These are phyloP conservation scores for Cryptocephalus moraei DNA, from an alignment of 2,888 invertebrate species.

Conservation along the genomic window DNA sequence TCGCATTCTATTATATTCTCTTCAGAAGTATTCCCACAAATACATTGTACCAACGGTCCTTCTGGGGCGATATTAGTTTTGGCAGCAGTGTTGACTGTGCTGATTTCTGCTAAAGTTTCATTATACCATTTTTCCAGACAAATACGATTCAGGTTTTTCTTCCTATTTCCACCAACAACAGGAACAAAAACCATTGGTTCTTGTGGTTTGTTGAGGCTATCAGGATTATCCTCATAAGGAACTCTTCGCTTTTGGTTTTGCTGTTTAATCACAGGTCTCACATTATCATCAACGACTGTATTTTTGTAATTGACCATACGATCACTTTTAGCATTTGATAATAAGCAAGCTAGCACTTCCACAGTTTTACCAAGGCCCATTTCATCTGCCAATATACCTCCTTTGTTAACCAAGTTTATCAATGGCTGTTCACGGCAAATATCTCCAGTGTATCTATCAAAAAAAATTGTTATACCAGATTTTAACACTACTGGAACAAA, in stretches of 20 bases:
- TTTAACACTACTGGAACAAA: conserved; percentile 25
- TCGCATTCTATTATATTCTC: conserved; percentile 39
- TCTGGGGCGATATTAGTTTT: not conserved
- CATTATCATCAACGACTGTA: conserved; percentile 6
- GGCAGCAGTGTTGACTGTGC: conserved; percentile 7
- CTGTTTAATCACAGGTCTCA: not conserved
- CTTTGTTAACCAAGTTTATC: conserved; percentile 32
- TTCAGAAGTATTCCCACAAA: conserved; percentile 33
- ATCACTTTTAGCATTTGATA: conserved; percentile 40
- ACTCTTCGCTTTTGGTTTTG: not conserved
- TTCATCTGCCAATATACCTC: conserved; percentile 70
- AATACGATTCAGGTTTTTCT: conserved; percentile 13
- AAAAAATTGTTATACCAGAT: conserved; percentile 27
- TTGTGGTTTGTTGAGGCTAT: too few species aligned
- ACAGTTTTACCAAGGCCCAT: conserved; percentile 78
- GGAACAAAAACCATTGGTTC: too few species aligned
- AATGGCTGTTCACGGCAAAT: conserved; percentile 34
- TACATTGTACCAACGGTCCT: conserved; percentile 30
- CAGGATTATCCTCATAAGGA: not conserved
- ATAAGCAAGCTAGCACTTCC: conserved; percentile 57
- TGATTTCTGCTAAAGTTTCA: conserved; percentile 19
- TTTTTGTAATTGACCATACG: not conserved
- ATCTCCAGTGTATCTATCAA: conserved; percentile 39
- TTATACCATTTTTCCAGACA: conserved; percentile 30
- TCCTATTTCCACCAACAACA: too few species aligned